Evolutionary conservation across 2,797 vertebrate species (phyloP), one percentile per base, ranked within the genome.

Genomic region (Crax fasciolata): DNA sequence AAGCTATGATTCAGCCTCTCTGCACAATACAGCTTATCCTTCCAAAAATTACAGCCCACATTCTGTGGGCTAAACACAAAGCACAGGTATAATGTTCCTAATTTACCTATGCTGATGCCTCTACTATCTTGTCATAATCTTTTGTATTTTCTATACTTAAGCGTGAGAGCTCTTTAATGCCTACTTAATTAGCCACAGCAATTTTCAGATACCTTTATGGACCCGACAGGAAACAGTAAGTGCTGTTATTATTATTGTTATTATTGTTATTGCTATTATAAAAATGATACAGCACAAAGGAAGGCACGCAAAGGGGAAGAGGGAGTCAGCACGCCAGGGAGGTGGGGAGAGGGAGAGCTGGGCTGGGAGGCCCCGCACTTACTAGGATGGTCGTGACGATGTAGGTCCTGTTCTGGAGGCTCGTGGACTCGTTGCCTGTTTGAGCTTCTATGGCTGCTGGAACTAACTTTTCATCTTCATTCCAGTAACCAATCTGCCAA

Each of bases 301-400:
- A 84, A 30, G 35, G 68, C 20, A 54, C 41, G 73, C 0, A 3
- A 93, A 28, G 54, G 61, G 58, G 67, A 67, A 52, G n/a, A 49
- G 28, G 1, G 35, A 90, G 38, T 21, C 27, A 41, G 67, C 46
- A 84, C 23, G 67, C 68, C 28, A 48, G 54, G 55, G 67, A 61
- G 65, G 6, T 25, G 30, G 19, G 24, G 18, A 63, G 58, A 89
- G 27, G 46, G 28, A 77, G 17, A 61, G 23, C 43, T 77, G 90
- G 19, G 41, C 17, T 9, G 62, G 63, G 62, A 72, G 25, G 10
- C 52, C 41, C 21, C 88, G 75, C 73, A 98, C 99, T 98, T 98
- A 99, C 99, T 96, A 99, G 96, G 96, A 99, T 99, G 4, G 99
- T 99, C 25, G 99, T 99, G 92, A 99, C 99, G 39, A 99, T 99